Evolutionary conservation across 1,140 invertebrate species (phyloP).

Genomic region (Delia radicum): DNA sequence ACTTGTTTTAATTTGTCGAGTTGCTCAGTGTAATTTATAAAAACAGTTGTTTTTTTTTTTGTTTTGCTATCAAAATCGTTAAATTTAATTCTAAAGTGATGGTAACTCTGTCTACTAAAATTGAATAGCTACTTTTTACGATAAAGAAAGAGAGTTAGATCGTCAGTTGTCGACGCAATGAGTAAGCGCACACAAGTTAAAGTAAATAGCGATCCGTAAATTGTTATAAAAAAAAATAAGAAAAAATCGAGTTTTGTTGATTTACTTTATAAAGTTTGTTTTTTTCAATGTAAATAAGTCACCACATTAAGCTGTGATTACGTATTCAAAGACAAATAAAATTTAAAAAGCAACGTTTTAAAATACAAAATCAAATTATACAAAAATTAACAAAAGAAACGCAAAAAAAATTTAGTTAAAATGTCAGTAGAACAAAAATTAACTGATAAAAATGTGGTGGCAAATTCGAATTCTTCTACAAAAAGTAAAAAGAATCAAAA

Average conservation of each 20-base stretch:
- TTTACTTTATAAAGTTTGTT: not conserved
- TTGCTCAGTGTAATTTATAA: too few species aligned
- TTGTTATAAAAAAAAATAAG: not conserved
- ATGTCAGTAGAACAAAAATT: conserved; percentile 1
- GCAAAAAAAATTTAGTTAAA: not conserved
- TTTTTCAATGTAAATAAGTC: not conserved
- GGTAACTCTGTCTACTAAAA: not conserved
- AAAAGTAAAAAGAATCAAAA: not conserved
- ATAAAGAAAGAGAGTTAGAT: not conserved
- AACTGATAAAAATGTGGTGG: not conserved
- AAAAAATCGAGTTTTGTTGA: conserved; percentile 9
- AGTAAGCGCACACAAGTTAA: conserved; percentile 8
- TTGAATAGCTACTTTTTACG: not conserved
- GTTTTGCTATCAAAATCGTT: not conserved
- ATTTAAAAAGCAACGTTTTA: not conserved
- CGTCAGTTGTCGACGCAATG: not conserved
- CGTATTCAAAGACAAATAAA: not conserved
- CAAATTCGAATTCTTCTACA: not conserved
- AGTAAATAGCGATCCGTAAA: not conserved
- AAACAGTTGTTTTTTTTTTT: too few species aligned
- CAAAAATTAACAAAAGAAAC: not conserved
- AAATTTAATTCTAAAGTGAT: not conserved
- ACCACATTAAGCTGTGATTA: conserved; percentile 11
- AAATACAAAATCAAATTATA: not conserved
- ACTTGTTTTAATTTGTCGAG: too few species aligned